These are phyloP conservation scores for Danio albolineatus DNA, from an alignment of 2,797 vertebrate genomes.

Conservation along the genomic window DNA sequence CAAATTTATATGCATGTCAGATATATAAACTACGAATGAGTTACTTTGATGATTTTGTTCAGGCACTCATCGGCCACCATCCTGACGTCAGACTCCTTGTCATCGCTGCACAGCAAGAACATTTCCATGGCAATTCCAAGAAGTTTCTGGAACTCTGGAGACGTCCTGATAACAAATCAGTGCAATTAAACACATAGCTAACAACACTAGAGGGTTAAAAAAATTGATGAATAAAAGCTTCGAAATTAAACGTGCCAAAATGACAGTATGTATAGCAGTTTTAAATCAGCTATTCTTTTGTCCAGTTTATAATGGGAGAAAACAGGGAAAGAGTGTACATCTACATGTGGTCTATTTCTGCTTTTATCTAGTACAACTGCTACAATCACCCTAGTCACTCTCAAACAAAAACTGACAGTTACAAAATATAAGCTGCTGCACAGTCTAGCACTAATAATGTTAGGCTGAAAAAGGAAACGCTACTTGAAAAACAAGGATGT, in stretches of 20 bases:
- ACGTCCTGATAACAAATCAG: conserved; percentile 83
- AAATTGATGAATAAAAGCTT: not conserved
- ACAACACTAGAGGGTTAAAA: not conserved
- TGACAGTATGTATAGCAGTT: not conserved
- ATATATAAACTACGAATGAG: conserved; percentile 46
- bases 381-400: not conserved
- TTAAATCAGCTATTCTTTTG: too few species aligned
- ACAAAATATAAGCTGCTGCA: not conserved
- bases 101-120: conserved; percentile 95
- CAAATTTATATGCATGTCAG: not conserved
- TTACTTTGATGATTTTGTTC: conserved; percentile 99
- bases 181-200: not conserved
- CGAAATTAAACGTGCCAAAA: not conserved
- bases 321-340: not conserved
- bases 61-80: conserved; percentile 99
- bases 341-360: not conserved
- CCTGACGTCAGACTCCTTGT: conserved; percentile 93
- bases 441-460: not conserved
- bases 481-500: not conserved
- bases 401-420: not conserved
- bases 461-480: not conserved
- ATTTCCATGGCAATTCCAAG: conserved; percentile 99
- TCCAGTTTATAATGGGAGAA: not conserved
- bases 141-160: conserved; percentile 97
- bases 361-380: not conserved